Conservation (phyloP, 2,888 invertebrate genomes). For the Oasisia sp. region DNA sequence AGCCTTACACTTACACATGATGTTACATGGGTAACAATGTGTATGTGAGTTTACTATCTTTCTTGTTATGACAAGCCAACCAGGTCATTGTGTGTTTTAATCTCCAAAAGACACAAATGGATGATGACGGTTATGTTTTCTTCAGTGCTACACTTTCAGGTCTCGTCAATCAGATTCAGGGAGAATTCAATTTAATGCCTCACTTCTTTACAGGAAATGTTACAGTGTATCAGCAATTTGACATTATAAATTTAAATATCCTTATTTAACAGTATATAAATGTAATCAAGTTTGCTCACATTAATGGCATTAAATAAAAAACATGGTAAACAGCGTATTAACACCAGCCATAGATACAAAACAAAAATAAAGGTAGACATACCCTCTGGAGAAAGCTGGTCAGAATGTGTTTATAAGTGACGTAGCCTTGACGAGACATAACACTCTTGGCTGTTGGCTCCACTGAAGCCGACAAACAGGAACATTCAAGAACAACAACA, state of each 20-base stretch:
- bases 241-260: neutral
- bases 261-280: neutral
- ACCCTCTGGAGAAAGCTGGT: constrained; percentile 42
- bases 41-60: neutral
- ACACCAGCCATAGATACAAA: too few relatives aligned
- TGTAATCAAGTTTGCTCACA: too few relatives aligned
- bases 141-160: neutral
- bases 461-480: constrained; percentile 36
- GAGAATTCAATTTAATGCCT: neutral
- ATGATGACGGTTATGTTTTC: neutral
- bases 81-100: neutral
- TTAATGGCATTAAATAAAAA: too few relatives aligned
- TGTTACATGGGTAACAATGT: too few relatives aligned
- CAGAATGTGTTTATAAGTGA: constrained; percentile 42
- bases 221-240: neutral
- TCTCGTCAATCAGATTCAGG: neutral
- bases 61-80: neutral
- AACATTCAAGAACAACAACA: neutral
- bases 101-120: neutral
- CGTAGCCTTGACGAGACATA: constrained; percentile 39
- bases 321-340: too few relatives aligned
- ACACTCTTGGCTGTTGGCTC: constrained; percentile 43
- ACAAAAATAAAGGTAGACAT: constrained; percentile 22
- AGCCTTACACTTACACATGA: too few relatives aligned
- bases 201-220: neutral